A percentile compares a stretch with the other conserved stretches of the same genome.
Evolutionary conservation across 2,888 invertebrate species (phyloP).

Genomic region (Chloroclysta siterata): DNA sequence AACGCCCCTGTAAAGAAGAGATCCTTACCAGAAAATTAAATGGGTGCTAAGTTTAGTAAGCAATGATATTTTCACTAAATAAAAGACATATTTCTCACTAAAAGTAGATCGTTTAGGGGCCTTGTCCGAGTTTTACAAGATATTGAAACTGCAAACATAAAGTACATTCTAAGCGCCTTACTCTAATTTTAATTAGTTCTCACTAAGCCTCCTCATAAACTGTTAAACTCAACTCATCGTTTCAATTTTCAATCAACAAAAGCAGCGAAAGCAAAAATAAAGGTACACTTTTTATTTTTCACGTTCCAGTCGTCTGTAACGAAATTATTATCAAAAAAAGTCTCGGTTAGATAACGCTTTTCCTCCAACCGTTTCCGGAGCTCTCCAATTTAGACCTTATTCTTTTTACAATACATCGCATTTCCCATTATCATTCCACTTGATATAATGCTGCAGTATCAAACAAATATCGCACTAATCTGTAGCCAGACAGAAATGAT

Average conservation of each 20-base stretch:
- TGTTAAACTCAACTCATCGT: slow-evolving; percentile 32
- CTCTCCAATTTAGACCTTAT: slow-evolving; percentile 31
- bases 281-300: slow-evolving; percentile 43
- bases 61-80: too few relatives aligned
- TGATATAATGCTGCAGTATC: slow-evolving; percentile 9
- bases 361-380: slow-evolving; percentile 12
- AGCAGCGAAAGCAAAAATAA: slow-evolving; percentile 29
- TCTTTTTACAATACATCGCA: slow-evolving; percentile 3
- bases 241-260: slow-evolving; percentile 35
- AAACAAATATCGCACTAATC: slow-evolving; percentile 50
- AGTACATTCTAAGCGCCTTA: not conserved
- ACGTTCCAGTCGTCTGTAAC: slow-evolving; percentile 50
- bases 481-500: slow-evolving; percentile 47
- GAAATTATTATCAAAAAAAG: slow-evolving; percentile 61
- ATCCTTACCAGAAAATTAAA: too few relatives aligned
- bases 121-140: too few relatives aligned
- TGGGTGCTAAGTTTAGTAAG: too few relatives aligned
- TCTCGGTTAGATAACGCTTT: slow-evolving; percentile 55
- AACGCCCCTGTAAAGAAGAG: too few relatives aligned
- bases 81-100: too few relatives aligned
- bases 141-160: too few relatives aligned
- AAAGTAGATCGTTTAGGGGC: too few relatives aligned
- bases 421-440: not conserved
- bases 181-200: slow-evolving; percentile 25
- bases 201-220: slow-evolving; percentile 21